Evolutionary conservation across 2,888 invertebrate species (phyloP), one percentile per base, ranked within the genome.

Genomic region (Agelastica alni): DNA sequence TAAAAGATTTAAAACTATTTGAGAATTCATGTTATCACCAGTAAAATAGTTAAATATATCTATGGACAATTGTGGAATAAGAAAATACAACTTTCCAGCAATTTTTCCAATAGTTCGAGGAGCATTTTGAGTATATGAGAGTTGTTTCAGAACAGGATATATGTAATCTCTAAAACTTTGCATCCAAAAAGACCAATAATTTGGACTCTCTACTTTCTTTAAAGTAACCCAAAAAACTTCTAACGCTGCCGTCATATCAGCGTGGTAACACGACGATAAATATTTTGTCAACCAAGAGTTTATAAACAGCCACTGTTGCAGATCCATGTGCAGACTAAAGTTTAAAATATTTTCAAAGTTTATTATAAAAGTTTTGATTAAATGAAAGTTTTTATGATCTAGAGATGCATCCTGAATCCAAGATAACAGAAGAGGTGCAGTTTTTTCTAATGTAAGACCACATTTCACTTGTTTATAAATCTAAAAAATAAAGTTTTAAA

Each of bases 271-370:
- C 3, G 60, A 56, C 10, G 64, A 56, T 51, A 72, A 56, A 58
- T 75, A 77, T 53, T 69, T 70, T 10, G 58, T 51, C 18, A 74
- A 60, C 76, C 76, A 77, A n/a, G 58, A 32, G 39, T 70, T 68
- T 3, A 77, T 58, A 16, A 77, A 60, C n/a, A 66, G 34, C 64
- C 70, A 70, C 56, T 76, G 75, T 16, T 70, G 61, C 5, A 75
- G 58, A 30, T 67, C 62, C 61, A 70, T 65, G 45, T 65, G 67
- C n/a, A 56, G 32, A 37, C 69, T 72, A 1, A 55, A 49, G 46
- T 64, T 68, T 12, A 74, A 60, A 4, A 74, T 62, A 7, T 51
- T 32, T 46, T 69, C 63, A 22, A 75, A 60, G 36, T 70, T 69
- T 4, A 51, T 42, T 1, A 74, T 49, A 52, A 70, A 74, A 7